Conservation (phyloP, 2,113 vertebrate genomes). For the Trematocara unimaculatum region DNA sequence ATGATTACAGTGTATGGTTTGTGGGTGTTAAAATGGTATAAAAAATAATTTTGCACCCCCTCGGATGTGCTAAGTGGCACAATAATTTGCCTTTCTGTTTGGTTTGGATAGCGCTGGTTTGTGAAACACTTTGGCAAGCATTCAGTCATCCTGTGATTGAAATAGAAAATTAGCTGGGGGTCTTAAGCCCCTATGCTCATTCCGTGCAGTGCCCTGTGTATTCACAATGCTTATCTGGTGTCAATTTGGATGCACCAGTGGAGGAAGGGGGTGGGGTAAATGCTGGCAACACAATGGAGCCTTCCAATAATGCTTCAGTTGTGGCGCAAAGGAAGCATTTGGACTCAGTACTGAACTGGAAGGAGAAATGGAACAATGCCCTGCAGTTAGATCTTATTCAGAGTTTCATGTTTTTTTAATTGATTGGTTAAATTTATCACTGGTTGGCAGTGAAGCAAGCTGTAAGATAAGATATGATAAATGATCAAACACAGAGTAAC, state of each 20-base stretch:
- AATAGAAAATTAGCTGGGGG: constrained; percentile 45
- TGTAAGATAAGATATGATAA: neutral
- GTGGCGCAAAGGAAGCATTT: neutral
- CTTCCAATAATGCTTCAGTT: neutral
- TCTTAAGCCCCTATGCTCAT: constrained; percentile 33
- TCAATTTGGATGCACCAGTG: neutral
- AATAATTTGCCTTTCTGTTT: neutral
- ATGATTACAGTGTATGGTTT: neutral
- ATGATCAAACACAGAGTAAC: neutral
- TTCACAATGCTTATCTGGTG: constrained; percentile 33
- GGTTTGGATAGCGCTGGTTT: neutral
- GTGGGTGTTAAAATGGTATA: neutral
- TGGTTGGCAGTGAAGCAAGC: neutral
- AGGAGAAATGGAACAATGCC: neutral
- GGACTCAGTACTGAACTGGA: neutral
- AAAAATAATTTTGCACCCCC: neutral
- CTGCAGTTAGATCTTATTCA: neutral
- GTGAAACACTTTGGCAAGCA: neutral
- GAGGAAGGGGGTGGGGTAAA: neutral
- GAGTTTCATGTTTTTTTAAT: neutral
- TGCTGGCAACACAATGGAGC: neutral
- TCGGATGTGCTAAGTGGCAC: constrained; percentile 6
- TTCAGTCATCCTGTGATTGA: constrained; percentile 39
- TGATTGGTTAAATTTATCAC: neutral
- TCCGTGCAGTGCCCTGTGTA: neutral